These are phyloP conservation scores for Scaptodrosophila latifasciaeformis DNA, from an alignment of 2,888 invertebrate species.

Conservation along the genomic window DNA sequence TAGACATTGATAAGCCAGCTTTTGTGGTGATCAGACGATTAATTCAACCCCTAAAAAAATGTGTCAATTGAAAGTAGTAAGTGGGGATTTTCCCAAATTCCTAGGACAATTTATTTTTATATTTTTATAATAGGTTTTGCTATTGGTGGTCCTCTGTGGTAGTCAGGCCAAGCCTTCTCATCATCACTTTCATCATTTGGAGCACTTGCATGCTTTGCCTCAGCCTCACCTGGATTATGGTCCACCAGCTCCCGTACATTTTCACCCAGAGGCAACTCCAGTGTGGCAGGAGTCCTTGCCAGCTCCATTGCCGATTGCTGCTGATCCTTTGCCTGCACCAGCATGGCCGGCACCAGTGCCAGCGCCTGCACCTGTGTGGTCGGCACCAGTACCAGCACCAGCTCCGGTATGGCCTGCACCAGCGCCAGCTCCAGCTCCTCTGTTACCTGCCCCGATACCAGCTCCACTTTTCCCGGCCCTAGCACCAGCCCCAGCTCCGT, in stretches of 20 bases:
- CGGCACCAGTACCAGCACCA: slow-evolving; percentile 7
- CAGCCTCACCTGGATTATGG: slow-evolving; percentile 52
- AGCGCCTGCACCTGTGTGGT: slow-evolving; percentile 16
- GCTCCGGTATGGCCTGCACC: slow-evolving; percentile 21
- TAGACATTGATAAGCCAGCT: slow-evolving; percentile 51
- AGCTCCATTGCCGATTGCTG: slow-evolving; percentile 30
- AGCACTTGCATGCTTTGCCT: slow-evolving; percentile 41
- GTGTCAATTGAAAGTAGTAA: slow-evolving; percentile 61
- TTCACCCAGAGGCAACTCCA: slow-evolving; percentile 20
- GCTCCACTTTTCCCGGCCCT: slow-evolving; percentile 18
- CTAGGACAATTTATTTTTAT: no score
- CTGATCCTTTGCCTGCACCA: slow-evolving; percentile 10
- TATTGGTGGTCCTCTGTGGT: slow-evolving; percentile 36
- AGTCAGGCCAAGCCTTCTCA: slow-evolving; percentile 58
- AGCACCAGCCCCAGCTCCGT: slow-evolving; percentile 25
- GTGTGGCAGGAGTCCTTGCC: slow-evolving; percentile 25
- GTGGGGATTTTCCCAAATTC: no score
- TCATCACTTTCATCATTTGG: slow-evolving; percentile 40
- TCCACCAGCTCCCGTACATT: slow-evolving; percentile 30
- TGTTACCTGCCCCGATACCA: slow-evolving; percentile 15
- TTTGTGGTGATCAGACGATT: slow-evolving; percentile 23
- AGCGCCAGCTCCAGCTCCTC: slow-evolving; percentile 14
- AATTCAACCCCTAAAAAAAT: slow-evolving; percentile 42
- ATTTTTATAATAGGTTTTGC: no score
- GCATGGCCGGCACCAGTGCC: slow-evolving; percentile 5